Conservation (phyloP, 2,888 invertebrate genomes). For the Oxyteleia sp. region DNA sequence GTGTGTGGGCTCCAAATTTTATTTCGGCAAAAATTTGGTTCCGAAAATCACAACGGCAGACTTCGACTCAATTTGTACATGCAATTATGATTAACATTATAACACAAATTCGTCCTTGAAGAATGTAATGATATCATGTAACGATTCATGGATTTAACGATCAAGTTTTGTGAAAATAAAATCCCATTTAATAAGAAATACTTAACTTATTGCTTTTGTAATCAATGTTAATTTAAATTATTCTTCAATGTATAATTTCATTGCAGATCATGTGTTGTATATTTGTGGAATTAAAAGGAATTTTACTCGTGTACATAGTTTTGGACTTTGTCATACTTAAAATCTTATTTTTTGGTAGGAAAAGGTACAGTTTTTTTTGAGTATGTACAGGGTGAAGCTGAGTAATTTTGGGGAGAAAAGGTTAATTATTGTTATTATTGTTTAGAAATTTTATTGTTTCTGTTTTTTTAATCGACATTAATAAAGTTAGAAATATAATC, state of each 20-base stretch:
- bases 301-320: too few species aligned
- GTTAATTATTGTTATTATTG: too few species aligned
- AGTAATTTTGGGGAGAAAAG: too few species aligned
- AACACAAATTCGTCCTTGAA: not conserved
- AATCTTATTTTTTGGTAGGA: too few species aligned
- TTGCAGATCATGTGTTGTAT: too few species aligned
- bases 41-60: not conserved
- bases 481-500: too few species aligned
- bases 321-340: too few species aligned
- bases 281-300: too few species aligned
- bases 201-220: conserved; percentile 16
- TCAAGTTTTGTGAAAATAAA: conserved; percentile 46
- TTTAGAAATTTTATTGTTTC: too few species aligned
- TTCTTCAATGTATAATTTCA: not conserved
- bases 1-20: conserved; percentile 70
- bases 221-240: conserved; percentile 25
- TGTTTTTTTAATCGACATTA: too few species aligned
- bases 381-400: too few species aligned
- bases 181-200: conserved; percentile 39
- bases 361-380: too few species aligned
- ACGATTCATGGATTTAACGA: conserved; percentile 23
- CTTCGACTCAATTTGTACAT: not conserved
- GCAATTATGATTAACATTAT: not conserved
- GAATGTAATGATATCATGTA: conserved; percentile 31
- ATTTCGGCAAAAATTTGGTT: conserved; percentile 19